These are phyloP conservation scores for Megaceryle torquata DNA, from an alignment of 2,113 vertebrate genomes.

Conservation along the genomic window DNA sequence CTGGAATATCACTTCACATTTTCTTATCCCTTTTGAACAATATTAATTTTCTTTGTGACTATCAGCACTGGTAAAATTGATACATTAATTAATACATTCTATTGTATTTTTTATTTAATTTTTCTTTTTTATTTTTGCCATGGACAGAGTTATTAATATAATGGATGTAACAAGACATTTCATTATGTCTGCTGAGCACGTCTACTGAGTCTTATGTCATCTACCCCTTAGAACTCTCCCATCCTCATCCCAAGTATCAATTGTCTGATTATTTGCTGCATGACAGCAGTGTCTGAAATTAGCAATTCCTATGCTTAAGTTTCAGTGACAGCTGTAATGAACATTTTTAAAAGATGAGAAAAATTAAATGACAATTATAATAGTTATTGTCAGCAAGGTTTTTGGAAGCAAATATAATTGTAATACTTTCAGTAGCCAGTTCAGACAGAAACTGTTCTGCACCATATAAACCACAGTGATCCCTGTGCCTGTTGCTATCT, in stretches of 20 bases:
- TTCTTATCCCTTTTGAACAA: neutral
- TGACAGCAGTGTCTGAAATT: neutral
- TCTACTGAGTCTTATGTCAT: neutral
- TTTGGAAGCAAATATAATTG: neutral
- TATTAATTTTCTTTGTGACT: neutral
- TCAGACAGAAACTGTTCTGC: neutral
- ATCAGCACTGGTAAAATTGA: neutral
- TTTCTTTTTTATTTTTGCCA: neutral
- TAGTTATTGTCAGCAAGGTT: neutral
- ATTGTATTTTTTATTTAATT: accelerated
- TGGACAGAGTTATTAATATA: neutral
- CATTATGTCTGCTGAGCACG: neutral
- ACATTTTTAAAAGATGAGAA: neutral
- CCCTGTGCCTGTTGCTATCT: neutral
- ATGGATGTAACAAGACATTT: neutral
- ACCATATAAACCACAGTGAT: neutral
- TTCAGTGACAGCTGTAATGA: neutral
- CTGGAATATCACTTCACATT: neutral
- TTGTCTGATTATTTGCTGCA: slow-evolving; percentile 18
- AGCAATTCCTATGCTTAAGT: neutral
- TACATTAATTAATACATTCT: neutral
- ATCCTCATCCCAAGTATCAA: neutral
- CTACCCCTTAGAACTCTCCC: neutral
- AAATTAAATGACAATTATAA: neutral
- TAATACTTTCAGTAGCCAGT: neutral